Conservation (phyloP, 2,888 invertebrate species). For the Drosophila quinaria region DNA sequence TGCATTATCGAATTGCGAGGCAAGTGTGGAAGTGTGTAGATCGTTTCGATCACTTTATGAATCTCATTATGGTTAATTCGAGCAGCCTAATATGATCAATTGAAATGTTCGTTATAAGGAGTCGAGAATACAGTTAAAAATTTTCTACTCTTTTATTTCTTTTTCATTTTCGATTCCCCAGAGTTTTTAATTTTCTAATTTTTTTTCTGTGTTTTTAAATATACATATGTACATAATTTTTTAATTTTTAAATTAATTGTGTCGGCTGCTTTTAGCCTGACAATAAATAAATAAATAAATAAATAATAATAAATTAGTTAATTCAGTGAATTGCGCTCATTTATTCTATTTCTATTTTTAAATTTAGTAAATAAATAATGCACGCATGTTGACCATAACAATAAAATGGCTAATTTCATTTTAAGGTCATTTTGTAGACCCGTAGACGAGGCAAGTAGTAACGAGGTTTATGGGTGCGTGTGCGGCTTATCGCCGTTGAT, state of each 20-base stretch:
- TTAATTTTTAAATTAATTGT: too few species aligned
- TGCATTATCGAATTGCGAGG: constrained; percentile 45
- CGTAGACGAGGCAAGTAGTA: constrained; percentile 32
- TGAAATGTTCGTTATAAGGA: not conserved
- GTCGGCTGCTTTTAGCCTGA: too few species aligned
- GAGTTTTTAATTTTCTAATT: too few species aligned
- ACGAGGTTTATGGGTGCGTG: constrained; percentile 81
- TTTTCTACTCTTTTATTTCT: not conserved
- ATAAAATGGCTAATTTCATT: constrained; percentile 64
- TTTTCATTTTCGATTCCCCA: too few species aligned
- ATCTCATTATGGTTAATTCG: constrained; percentile 41
- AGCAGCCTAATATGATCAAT: constrained; percentile 13
- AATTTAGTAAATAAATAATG: constrained; percentile 31
- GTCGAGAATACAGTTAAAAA: not conserved
- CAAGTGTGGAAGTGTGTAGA: constrained; percentile 13
- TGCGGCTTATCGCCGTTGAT: constrained; percentile 65
- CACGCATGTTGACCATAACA: constrained; percentile 69
- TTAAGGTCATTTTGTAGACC: constrained; percentile 66
- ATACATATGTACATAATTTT: too few species aligned
- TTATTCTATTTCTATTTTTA: not conserved
- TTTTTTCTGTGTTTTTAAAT: too few species aligned
- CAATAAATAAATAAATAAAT: too few species aligned
- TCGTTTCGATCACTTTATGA: constrained; percentile 27
- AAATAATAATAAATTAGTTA: too few species aligned
- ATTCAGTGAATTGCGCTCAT: constrained; percentile 1